These are phyloP conservation scores for Zaprionus ornatus DNA, from an alignment of 1,140 invertebrate genomes.

Conservation along the genomic window DNA sequence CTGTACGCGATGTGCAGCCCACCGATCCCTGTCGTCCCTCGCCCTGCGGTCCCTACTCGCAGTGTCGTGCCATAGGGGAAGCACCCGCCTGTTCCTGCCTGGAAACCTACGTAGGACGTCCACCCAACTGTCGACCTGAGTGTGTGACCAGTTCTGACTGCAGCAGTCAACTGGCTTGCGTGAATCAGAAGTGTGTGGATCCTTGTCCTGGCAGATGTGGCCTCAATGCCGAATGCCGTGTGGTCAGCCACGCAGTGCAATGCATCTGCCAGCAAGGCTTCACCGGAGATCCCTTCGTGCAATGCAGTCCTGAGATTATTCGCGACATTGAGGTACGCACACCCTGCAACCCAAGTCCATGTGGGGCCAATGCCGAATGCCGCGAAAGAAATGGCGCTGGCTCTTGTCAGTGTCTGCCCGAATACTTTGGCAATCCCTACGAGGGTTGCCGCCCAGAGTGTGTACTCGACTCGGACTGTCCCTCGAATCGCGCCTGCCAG, in stretches of 20 bases:
- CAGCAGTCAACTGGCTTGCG: conserved; percentile 89
- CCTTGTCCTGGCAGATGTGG: conserved; percentile 93
- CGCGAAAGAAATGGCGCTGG: conserved; percentile 87
- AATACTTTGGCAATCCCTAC: conserved; percentile 91
- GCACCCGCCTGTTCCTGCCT: conserved; percentile 90
- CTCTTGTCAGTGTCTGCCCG: conserved; percentile 88
- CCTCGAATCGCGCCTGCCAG: conserved; percentile 88
- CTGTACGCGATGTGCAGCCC: conserved; percentile 75
- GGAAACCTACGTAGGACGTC: conserved; percentile 90
- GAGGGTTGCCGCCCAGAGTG: conserved; percentile 89
- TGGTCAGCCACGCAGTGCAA: conserved; percentile 91
- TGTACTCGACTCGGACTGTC: conserved; percentile 87
- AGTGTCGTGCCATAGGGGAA: conserved; percentile 87
- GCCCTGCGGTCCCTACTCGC: conserved; percentile 89
- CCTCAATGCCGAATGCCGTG: conserved; percentile 90
- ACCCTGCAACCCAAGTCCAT: conserved; percentile 89
- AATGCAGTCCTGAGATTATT: conserved; percentile 85
- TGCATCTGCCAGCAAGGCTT: conserved; percentile 90
- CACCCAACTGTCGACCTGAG: conserved; percentile 91
- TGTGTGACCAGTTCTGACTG: conserved; percentile 92
- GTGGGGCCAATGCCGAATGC: conserved; percentile 90
- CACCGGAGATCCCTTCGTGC: conserved; percentile 90
- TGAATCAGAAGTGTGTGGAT: conserved; percentile 91
- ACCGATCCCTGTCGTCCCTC: conserved; percentile 88
- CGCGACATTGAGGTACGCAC: conserved; percentile 79